phyloP scores from a whole-genome alignment of 92 coral and sea anemone genomes.

The Siderastrea radians region DNA sequence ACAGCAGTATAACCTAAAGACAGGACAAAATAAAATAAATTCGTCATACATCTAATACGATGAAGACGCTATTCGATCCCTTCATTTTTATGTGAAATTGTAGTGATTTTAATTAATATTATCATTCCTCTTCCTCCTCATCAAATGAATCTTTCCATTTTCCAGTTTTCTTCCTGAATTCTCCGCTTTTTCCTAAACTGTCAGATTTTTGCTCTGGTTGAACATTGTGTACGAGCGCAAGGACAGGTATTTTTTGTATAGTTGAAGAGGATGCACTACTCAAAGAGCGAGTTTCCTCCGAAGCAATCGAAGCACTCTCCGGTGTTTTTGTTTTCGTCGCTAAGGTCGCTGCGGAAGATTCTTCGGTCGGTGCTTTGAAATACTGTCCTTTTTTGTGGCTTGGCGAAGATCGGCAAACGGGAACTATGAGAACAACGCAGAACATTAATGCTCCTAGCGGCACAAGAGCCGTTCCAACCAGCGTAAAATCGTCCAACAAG shows the following conservation, averaged over 20 bases:
- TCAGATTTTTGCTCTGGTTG: slow-evolving; percentile 78
- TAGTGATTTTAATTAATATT: neutral
- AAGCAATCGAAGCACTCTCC: slow-evolving; percentile 44
- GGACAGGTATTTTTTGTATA: slow-evolving; percentile 94
- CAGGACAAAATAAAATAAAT: neutral
- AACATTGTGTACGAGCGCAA: slow-evolving; percentile 93
- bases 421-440: slow-evolving; percentile 86
- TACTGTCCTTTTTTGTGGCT: slow-evolving; percentile 80
- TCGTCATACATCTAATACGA: no score
- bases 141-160: slow-evolving; percentile 93
- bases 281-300: slow-evolving; percentile 66
- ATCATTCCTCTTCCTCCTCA: slow-evolving; percentile 60
- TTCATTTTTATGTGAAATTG: neutral
- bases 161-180: slow-evolving; percentile 73
- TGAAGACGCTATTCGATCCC: neutral
- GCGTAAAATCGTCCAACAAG: slow-evolving; percentile 90
- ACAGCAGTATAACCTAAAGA: neutral
- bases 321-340: slow-evolving; percentile 55
- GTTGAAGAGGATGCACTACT: slow-evolving; percentile 77
- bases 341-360: slow-evolving; percentile 41
- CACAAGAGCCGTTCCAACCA: slow-evolving; percentile 89
- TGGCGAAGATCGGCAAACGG: slow-evolving; percentile 79
- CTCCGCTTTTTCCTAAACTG: slow-evolving; percentile 49
- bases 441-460: slow-evolving; percentile 86
- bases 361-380: slow-evolving; percentile 85